A percentile compares a stretch with the other conserved stretches of the same genome.
phyloP scores from a whole-genome alignment of 2,888 invertebrate genomes.

The Atrina japonica region DNA sequence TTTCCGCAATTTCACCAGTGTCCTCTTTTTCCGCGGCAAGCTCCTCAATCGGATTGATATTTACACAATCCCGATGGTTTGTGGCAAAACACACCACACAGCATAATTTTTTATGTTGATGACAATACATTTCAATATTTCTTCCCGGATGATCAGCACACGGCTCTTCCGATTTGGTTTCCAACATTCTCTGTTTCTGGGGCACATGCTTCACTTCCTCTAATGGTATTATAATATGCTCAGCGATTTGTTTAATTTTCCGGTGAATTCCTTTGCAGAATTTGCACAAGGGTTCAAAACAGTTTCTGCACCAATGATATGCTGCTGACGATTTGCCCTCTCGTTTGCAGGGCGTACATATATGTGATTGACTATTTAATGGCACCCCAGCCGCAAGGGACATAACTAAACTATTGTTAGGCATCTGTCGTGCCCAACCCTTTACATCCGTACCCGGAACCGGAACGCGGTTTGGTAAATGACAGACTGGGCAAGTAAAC shows the following conservation, averaged over 20 bases:
- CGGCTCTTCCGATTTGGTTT: not conserved
- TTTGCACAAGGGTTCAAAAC: constrained; percentile 20
- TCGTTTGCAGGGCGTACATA: constrained; percentile 18
- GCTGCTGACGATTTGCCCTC: constrained; percentile 8
- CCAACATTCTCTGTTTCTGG: not conserved
- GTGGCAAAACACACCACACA: constrained; percentile 30
- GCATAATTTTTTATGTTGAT: constrained; percentile 7
- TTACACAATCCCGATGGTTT: constrained; percentile 10
- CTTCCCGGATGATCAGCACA: constrained; percentile 9
- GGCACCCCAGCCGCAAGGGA: constrained; percentile 9
- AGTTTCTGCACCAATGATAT: constrained; percentile 18
- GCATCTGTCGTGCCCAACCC: constrained; percentile 20
- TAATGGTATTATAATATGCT: constrained; percentile 9
- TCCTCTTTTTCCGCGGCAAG: not conserved
- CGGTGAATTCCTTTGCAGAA: constrained; percentile 20
- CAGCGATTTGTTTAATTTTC: constrained; percentile 15
- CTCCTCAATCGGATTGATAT: constrained; percentile 18
- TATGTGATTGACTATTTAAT: constrained; percentile 14
- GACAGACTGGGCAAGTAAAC: constrained; percentile 21
- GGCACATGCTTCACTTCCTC: constrained; percentile 9
- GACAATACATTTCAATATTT: constrained; percentile 18
- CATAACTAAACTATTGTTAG: constrained; percentile 7
- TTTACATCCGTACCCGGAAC: not conserved
- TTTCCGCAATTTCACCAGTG: constrained; percentile 7
- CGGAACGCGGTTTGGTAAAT: constrained; percentile 7